Percentiles rank a stretch among this genome's conserved stretches.
Evolutionary conservation across 1,140 invertebrate genomes (phyloP).

Genomic region (Ceratina australensis): DNA sequence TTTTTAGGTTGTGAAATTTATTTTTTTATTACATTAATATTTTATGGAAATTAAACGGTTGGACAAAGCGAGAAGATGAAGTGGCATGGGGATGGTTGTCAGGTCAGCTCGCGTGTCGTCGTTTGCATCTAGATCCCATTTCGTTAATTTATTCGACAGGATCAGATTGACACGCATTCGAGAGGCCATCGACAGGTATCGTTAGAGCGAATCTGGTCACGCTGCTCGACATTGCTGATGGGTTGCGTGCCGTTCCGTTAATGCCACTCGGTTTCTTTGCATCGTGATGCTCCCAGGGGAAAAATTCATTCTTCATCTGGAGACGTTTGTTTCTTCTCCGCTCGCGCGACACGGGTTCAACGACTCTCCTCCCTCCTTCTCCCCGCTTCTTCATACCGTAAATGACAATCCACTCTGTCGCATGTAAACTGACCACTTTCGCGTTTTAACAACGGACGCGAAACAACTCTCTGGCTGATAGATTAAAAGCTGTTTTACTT

Average conservation of each 20-base stretch:
- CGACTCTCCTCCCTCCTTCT: no score
- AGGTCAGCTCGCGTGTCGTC: constrained; percentile 15
- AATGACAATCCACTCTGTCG: no score
- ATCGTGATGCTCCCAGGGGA: neutral
- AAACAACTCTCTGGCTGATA: no score
- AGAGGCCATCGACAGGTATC: constrained; percentile 15
- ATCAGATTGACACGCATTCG: constrained; percentile 7
- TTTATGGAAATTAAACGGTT: constrained; percentile 33
- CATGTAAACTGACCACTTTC: no score
- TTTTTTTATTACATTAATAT: no score
- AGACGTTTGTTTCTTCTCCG: neutral
- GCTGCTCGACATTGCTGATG: neutral
- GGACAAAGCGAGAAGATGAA: constrained; percentile 36
- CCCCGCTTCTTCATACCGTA: no score
- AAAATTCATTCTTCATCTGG: neutral
- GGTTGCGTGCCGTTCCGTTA: constrained; percentile 12
- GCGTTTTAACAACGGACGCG: no score
- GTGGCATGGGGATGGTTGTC: constrained; percentile 29
- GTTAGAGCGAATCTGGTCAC: neutral
- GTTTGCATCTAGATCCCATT: constrained; percentile 38
- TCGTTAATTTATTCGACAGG: constrained; percentile 37
- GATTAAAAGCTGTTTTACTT: no score
- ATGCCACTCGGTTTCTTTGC: neutral
- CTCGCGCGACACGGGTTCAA: no score
- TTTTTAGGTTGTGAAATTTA: no score